Conservation (phyloP, 1,140 invertebrate species). For the Zaprionus ghesquierei region DNA sequence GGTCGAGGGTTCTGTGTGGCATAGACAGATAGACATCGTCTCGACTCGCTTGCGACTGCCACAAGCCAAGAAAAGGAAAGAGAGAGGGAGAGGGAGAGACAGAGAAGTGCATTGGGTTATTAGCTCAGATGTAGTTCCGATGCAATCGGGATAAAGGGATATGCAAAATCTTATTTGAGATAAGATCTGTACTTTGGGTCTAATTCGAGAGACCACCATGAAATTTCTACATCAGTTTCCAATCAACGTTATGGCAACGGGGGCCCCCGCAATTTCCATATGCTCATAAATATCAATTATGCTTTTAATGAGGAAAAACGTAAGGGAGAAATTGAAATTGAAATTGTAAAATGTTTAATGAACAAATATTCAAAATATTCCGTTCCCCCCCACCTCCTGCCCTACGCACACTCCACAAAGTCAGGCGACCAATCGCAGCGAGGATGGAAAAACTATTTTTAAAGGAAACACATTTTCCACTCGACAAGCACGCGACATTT, state of each 20-base stretch:
- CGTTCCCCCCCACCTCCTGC: not conserved
- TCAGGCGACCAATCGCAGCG: slow-evolving; percentile 50
- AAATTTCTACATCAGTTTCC: slow-evolving; percentile 20
- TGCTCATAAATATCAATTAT: slow-evolving; percentile 74
- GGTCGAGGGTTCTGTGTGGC: slow-evolving; percentile 10
- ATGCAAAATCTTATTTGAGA: slow-evolving; percentile 73
- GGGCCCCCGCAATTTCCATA: not conserved
- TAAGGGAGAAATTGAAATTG: slow-evolving; percentile 38
- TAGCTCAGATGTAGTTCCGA: slow-evolving; percentile 53
- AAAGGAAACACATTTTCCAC: slow-evolving; percentile 44
- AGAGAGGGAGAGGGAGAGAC: not conserved
- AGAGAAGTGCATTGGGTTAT: slow-evolving; percentile 42
- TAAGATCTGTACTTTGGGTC: slow-evolving; percentile 51
- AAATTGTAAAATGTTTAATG: slow-evolving; percentile 40
- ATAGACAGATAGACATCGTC: slow-evolving; percentile 62
- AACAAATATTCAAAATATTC: slow-evolving; percentile 34
- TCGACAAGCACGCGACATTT: slow-evolving; percentile 62
- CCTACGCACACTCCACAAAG: not conserved
- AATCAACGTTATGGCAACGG: not conserved
- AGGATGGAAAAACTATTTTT: slow-evolving; percentile 56
- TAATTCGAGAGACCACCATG: slow-evolving; percentile 27
- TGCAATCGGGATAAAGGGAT: slow-evolving; percentile 62
- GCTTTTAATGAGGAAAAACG: slow-evolving; percentile 70
- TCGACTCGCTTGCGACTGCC: slow-evolving; percentile 52
- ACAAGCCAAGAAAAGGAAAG: slow-evolving; percentile 55